Evolutionary conservation across 2,797 vertebrate genomes (phyloP).

Genomic region (Pelobates cultripes): DNA sequence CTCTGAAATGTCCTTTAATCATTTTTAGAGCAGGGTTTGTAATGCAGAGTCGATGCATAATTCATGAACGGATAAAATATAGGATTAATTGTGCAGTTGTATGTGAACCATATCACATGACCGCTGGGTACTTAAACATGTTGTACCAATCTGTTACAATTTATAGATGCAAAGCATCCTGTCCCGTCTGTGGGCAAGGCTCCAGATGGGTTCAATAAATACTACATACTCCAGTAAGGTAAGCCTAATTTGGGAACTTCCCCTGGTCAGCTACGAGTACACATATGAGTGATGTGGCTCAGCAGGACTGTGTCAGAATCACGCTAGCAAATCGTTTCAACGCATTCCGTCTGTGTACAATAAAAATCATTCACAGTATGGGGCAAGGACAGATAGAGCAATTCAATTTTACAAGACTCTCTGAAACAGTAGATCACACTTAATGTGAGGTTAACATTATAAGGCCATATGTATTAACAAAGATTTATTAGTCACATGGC

Average conservation of each 20-base stretch:
- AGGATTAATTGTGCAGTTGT: conserved; percentile 29
- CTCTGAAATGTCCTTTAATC: conserved; percentile 44
- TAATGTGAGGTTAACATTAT: background rate
- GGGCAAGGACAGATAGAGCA: background rate
- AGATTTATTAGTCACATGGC: background rate
- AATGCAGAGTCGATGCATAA: conserved; percentile 28
- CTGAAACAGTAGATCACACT: too few species aligned
- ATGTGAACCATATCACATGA: conserved; percentile 34
- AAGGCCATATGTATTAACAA: background rate
- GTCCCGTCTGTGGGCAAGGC: background rate
- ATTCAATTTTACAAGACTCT: background rate
- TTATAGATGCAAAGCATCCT: background rate
- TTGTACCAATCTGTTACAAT: conserved; percentile 28
- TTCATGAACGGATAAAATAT: conserved; percentile 41
- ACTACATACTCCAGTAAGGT: background rate
- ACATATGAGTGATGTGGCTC: conserved; percentile 12
- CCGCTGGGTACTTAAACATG: background rate
- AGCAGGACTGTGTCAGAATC: background rate
- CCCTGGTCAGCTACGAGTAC: background rate
- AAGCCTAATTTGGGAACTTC: conserved; percentile 8
- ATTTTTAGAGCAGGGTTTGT: conserved; percentile 32
- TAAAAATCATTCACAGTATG: background rate
- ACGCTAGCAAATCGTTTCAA: background rate
- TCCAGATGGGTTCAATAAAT: conserved; percentile 15
- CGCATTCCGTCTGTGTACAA: background rate